Evolutionary conservation across 2,113 vertebrate species (phyloP), one percentile per base, ranked within the genome.

Genomic region (Struthidea cinerea): DNA sequence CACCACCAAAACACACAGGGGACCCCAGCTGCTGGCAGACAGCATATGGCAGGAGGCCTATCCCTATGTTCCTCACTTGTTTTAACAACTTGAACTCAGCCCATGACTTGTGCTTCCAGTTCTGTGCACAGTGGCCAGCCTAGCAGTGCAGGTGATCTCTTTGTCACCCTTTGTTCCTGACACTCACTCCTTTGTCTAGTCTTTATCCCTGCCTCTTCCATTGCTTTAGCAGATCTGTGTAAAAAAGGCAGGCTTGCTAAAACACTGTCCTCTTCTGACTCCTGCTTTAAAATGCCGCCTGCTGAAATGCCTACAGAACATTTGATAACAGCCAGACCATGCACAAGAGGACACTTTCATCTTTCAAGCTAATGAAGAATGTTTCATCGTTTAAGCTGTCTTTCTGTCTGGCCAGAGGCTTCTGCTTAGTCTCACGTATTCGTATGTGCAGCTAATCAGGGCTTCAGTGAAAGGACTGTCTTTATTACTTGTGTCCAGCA

Each of bases 351-450:
- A 53, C 44, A 78, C 60, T 90, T 97, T 80, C 60, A 81, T 94
- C 87, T 93, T 85, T 74, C 77, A 80, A 55, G 63, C 64, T 96
- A 94, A 95, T 87, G 78, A 93, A 88, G 79, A 67, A 47, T 50
- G 16, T 83, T 90, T 93, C 67, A 47, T 87, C 87, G 84, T 87
- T 94, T 92, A 96, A 92, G 64, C n/a, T 86, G 71, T 35, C 49
- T 90, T 60, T 88, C 71, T 80, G 85, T 69, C 88, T 84, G 73
- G 61, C 77, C 84, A 91, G 91, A 68, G 77, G 83, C 91, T 92
- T 94, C 93, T 92, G 95, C 85, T 95, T 77, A 77, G 63, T 83
- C 88, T 95, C 52, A 4, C 42, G 53, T 79, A 85, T 59, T 81
- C 0, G 0, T 80, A 41, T 47, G 60, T 32, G 63, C 73, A 78